Base-by-base conservation (phyloP, 2,888 invertebrate species). In the Ormia ochracea region DNA sequence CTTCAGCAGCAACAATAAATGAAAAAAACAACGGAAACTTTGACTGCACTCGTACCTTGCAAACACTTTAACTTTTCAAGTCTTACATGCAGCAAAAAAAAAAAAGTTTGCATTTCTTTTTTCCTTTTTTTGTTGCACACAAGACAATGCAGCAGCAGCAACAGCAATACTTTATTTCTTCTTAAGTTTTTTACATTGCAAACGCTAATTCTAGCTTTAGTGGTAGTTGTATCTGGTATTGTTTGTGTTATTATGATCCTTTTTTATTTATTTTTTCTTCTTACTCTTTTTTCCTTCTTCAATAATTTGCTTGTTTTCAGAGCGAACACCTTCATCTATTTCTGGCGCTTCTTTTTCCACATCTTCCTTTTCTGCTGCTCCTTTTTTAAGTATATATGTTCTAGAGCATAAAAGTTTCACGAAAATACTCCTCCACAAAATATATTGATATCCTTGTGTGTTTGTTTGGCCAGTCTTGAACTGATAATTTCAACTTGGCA, bases 21-120 rank as follows among this genome's bases (percentile, higher is more conserved):
- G 43, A 17, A 43, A 50, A n/a, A n/a, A n/a, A n/a, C 26, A 66
- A 43, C 2, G 26, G 63, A 63, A 63, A 75, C 61, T 65, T 54
- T 38, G 36, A 54, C 66, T 52, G 12, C 21, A 54, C 43, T 41
- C 66, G 36, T 72, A 66, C 76, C 76, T 76, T 68, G 72, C 80
- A 76, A 76, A 76, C 72, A 72, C 80, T 80, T 80, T 56, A 80
- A 75, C 70, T 72, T 80, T 76, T 72, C 61, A 76, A 76, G 56
- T 43, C 48, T 48, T 65, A 10, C 38, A 59, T 26, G 26, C 12
- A 12, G 41, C 43, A 54, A 59, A 58, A 59, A 58, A 26, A 45
- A 45, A 9, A 14, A 1, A 4, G n/a, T 38, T 38, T 38, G 14
- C 17, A 52, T 50, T 17, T 52, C 41, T 3, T 26, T 66, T 1